These are phyloP conservation scores for Ormyrus rosae DNA, from an alignment of 2,888 invertebrate species.

Conservation along the genomic window DNA sequence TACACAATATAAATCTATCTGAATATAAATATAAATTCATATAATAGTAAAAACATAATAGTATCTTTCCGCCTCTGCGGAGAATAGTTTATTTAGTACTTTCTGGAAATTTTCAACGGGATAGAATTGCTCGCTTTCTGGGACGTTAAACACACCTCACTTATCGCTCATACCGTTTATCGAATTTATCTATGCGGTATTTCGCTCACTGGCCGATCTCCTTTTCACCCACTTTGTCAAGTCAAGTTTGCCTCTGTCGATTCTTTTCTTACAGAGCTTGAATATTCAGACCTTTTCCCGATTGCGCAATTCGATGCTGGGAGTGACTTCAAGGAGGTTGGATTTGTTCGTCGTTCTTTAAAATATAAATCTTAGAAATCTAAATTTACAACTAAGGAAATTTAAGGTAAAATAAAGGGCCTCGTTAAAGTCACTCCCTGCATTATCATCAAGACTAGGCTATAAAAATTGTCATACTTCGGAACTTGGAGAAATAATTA, in stretches of 20 bases:
- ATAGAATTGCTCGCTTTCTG: slow-evolving; percentile 33
- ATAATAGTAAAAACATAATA: slow-evolving; percentile 47
- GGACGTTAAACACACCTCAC: slow-evolving; percentile 25
- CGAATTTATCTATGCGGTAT: slow-evolving; percentile 55
- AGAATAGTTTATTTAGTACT: slow-evolving; percentile 28
- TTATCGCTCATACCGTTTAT: slow-evolving; percentile 47
- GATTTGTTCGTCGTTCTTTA: too few relatives aligned
- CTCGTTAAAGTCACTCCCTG: too few relatives aligned
- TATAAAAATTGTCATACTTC: too few relatives aligned
- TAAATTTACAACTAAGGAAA: too few relatives aligned
- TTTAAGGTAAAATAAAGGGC: too few relatives aligned
- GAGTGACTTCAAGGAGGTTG: too few relatives aligned
- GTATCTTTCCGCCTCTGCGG: slow-evolving; percentile 7
- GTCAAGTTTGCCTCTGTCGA: slow-evolving; percentile 16
- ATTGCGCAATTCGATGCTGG: too few relatives aligned
- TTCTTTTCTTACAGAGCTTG: not conserved
- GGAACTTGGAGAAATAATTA: too few relatives aligned
- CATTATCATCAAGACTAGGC: too few relatives aligned
- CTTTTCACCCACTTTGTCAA: slow-evolving; percentile 13
- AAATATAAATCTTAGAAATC: too few relatives aligned
- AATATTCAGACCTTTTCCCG: too few relatives aligned
- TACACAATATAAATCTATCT: slow-evolving; percentile 44
- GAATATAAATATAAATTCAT: slow-evolving; percentile 53
- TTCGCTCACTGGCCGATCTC: slow-evolving; percentile 57
- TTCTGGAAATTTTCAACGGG: slow-evolving; percentile 57